Evolutionary conservation across 2,797 vertebrate genomes (phyloP).

Genomic region (Alcedo quadribrachys): DNA sequence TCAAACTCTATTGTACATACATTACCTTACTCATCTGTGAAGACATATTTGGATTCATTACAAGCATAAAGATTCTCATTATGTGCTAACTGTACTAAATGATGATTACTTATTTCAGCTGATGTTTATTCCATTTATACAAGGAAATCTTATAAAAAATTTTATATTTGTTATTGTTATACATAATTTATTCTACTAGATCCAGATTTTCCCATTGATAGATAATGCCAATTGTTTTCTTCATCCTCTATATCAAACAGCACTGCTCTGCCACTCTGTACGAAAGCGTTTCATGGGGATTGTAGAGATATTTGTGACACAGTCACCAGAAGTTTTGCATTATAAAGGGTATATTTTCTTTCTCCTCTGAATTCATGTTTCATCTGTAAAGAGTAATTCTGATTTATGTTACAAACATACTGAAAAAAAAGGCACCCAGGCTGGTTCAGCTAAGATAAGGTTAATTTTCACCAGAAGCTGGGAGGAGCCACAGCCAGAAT

Average conservation of each 20-base stretch:
- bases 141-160: not conserved
- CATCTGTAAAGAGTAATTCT: not conserved
- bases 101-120: not conserved
- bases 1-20: not conserved
- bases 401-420: not conserved
- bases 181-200: not conserved
- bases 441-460: not conserved
- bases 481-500: too few species aligned
- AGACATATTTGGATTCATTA: not conserved
- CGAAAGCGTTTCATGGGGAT: not conserved
- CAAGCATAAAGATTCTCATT: not conserved
- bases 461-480: too few species aligned
- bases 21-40: not conserved
- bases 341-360: not conserved
- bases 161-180: not conserved
- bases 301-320: not conserved
- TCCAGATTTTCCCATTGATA: not conserved
- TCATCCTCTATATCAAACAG: not conserved
- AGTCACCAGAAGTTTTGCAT: not conserved
- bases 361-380: not conserved
- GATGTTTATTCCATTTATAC: not conserved
- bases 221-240: not conserved
- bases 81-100: not conserved
- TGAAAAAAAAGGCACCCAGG: not conserved
- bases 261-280: rapidly evolving